These are phyloP conservation scores for Monochamus alternatus DNA, from an alignment of 2,888 invertebrate genomes.

Conservation along the genomic window DNA sequence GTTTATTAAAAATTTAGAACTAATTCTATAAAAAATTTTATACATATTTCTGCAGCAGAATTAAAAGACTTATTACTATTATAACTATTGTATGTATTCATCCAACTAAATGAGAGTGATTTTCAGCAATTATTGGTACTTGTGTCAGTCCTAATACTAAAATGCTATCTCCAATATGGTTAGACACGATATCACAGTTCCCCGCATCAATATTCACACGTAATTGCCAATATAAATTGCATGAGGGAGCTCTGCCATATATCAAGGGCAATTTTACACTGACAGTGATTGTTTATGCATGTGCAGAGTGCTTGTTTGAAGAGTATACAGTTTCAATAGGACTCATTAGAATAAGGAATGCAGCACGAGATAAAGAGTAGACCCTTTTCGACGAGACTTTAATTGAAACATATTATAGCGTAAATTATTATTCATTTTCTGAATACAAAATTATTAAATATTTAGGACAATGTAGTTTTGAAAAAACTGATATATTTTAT, in stretches of 20 bases:
- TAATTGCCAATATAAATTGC: slow-evolving; percentile 20
- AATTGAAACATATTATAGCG: not conserved
- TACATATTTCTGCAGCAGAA: no score
- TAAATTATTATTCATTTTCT: not conserved
- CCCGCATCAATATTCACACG: slow-evolving; percentile 10
- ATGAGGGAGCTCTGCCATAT: slow-evolving; percentile 17
- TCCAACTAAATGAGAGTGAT: no score
- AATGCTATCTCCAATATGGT: slow-evolving; percentile 10
- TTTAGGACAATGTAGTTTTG: no score
- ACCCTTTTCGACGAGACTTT: not conserved
- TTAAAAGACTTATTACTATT: no score
- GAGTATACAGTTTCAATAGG: slow-evolving; percentile 1
- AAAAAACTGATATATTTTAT: no score
- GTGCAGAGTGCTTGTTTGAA: slow-evolving; percentile 12
- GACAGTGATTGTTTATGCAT: slow-evolving; percentile 22
- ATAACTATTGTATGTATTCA: no score
- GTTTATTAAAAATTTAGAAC: no score
- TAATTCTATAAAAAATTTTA: no score
- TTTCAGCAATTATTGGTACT: no score
- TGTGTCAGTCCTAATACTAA: not conserved
- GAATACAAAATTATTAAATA: no score
- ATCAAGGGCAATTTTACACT: slow-evolving; percentile 19
- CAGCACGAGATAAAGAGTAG: not conserved
- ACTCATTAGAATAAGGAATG: slow-evolving; percentile 3
- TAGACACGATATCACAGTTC: slow-evolving; percentile 10